Conservation (phyloP, 2,888 invertebrate species). For the Gerosis bhagava region DNA sequence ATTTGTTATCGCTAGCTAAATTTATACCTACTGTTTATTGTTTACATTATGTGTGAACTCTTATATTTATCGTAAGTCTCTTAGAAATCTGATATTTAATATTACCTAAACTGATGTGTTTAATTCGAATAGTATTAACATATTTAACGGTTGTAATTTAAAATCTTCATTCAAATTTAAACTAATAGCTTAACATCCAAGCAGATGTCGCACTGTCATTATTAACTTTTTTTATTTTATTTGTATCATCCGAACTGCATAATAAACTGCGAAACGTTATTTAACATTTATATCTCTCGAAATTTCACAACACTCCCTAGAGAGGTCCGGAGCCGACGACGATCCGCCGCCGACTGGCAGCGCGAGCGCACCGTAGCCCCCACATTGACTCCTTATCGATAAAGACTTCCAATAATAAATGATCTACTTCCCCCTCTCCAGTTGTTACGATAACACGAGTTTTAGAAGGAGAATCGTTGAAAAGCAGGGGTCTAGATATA, state of each 20-base stretch:
- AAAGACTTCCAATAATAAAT: constrained; percentile 43
- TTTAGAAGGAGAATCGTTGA: constrained; percentile 4
- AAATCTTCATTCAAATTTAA: too few species aligned
- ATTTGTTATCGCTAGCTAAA: constrained; percentile 17
- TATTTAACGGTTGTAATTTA: too few species aligned
- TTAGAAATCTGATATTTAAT: too few species aligned
- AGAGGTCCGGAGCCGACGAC: constrained; percentile 63
- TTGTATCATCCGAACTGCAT: too few species aligned
- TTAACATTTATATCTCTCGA: too few species aligned
- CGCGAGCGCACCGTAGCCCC: constrained; percentile 47
- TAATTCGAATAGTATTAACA: too few species aligned
- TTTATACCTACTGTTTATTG: constrained; percentile 10
- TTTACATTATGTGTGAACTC: constrained; percentile 5
- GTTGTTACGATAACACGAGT: background rate
- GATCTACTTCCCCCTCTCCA: constrained; percentile 39
- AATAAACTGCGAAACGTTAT: too few species aligned
- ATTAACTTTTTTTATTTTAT: too few species aligned
- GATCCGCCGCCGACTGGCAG: constrained; percentile 71
- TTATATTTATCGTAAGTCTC: constrained; percentile 1
- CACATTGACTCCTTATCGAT: constrained; percentile 64
- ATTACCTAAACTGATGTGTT: too few species aligned
- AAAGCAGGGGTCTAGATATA: constrained; percentile 35
- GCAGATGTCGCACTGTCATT: too few species aligned
- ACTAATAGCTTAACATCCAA: too few species aligned
- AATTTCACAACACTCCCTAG: constrained; percentile 36